These are phyloP conservation scores for Hirtodrosophila alboralis DNA, from an alignment of 2,888 invertebrate genomes.

Conservation along the genomic window DNA sequence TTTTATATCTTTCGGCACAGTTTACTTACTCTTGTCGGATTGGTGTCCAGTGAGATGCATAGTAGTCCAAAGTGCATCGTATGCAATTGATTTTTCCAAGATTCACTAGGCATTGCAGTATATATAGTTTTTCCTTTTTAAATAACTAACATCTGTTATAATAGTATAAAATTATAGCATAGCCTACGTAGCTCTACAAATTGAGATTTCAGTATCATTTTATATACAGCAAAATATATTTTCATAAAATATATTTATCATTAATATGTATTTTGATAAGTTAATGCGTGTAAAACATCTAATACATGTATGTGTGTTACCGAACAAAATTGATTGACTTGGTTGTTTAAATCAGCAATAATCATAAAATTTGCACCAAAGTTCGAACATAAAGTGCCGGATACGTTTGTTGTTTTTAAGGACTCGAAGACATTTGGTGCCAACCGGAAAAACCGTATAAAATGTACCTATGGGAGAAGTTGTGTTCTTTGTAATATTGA, in stretches of 20 bases:
- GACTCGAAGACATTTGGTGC: conserved; percentile 10
- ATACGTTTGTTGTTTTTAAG: conserved; percentile 8
- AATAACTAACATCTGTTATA: too few relatives aligned
- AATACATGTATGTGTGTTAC: neutral
- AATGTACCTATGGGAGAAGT: conserved; percentile 11
- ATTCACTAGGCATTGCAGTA: too few relatives aligned
- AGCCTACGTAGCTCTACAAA: too few relatives aligned
- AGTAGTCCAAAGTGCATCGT: neutral
- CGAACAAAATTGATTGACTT: conserved; percentile 31
- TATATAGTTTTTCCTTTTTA: too few relatives aligned
- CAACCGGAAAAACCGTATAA: conserved; percentile 14
- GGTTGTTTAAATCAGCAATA: conserved; percentile 44
- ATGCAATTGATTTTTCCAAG: neutral
- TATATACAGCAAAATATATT: too few relatives aligned
- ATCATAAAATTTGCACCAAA: conserved; percentile 42
- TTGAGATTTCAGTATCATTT: too few relatives aligned
- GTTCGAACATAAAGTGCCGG: conserved; percentile 44
- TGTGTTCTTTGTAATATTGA: conserved; percentile 15
- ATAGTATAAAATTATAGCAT: too few relatives aligned
- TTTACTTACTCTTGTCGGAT: neutral
- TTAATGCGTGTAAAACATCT: too few relatives aligned
- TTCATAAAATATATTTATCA: too few relatives aligned
- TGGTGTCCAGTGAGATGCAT: neutral
- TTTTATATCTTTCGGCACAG: too few relatives aligned
- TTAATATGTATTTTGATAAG: too few relatives aligned